phyloP scores from a whole-genome alignment of 2,797 vertebrate genomes.

The Macropus fuliginosus region DNA sequence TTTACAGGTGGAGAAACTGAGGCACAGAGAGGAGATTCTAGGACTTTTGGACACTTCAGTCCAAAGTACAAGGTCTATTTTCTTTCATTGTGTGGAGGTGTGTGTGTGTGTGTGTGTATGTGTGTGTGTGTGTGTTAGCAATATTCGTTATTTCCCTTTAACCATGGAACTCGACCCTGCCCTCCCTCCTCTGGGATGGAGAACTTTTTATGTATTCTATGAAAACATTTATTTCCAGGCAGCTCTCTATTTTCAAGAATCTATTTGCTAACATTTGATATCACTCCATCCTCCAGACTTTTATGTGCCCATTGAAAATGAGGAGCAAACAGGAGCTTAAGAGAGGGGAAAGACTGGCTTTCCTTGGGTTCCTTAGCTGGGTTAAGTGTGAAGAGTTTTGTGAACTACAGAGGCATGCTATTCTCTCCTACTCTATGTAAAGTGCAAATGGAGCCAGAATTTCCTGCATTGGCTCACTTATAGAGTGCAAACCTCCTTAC shows the following conservation, averaged over 20 bases:
- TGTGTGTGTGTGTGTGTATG: too few relatives aligned
- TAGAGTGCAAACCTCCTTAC: neutral
- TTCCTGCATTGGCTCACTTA: constrained; percentile 3
- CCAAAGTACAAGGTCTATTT: neutral
- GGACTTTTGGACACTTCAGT: neutral
- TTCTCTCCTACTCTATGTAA: constrained; percentile 16
- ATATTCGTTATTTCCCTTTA: constrained; percentile 34
- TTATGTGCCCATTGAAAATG: constrained; percentile 19
- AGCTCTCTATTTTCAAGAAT: neutral
- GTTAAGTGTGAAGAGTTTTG: neutral
- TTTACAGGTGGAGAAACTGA: neutral
- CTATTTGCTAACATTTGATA: constrained; percentile 63
- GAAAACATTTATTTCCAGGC: constrained; percentile 61
- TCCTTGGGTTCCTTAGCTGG: constrained; percentile 28
- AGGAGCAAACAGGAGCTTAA: neutral
- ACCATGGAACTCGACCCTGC: neutral
- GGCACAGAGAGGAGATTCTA: neutral
- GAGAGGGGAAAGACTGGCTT: constrained; percentile 15
- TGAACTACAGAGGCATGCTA: constrained; percentile 25
- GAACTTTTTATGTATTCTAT: constrained; percentile 49
- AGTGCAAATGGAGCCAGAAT: neutral
- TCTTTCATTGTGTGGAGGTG: too few relatives aligned
- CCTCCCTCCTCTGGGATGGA: neutral
- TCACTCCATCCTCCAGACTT: constrained; percentile 56
- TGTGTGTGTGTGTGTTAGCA: neutral